These are phyloP conservation scores for Pelmatolapia mariae DNA, from an alignment of 2,113 vertebrate genomes.

Conservation along the genomic window DNA sequence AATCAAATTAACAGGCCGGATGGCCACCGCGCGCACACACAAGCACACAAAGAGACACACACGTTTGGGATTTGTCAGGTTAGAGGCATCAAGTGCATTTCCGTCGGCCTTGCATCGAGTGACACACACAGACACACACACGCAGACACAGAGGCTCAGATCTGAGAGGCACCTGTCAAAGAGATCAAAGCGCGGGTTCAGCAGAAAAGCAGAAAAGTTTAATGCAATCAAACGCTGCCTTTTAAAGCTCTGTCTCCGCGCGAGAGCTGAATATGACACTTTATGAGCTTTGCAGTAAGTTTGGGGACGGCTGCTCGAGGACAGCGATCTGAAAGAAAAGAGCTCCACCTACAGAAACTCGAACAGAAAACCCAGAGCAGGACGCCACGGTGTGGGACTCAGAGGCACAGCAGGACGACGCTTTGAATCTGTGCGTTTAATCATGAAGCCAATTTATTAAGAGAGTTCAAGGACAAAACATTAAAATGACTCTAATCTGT, in stretches of 20 bases:
- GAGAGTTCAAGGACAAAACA: neutral
- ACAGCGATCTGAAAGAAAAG: neutral
- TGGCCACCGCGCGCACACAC: neutral
- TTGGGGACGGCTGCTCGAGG: neutral
- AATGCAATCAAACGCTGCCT: neutral
- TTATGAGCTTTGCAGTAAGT: neutral
- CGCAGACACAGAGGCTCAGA: neutral
- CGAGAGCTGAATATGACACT: neutral
- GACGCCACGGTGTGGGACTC: neutral
- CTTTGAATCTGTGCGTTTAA: neutral
- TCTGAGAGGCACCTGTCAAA: neutral
- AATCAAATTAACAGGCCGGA: constrained; percentile 58
- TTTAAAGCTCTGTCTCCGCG: neutral
- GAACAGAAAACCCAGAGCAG: neutral
- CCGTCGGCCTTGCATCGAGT: constrained; percentile 16
- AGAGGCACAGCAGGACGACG: neutral
- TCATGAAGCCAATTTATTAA: neutral
- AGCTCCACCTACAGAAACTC: constrained; percentile 21
- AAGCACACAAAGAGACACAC: neutral
- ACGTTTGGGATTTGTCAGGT: constrained; percentile 44
- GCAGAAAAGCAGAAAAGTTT: neutral
- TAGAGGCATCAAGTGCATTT: constrained; percentile 28
- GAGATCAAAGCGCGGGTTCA: neutral
- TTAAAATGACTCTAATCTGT: neutral
- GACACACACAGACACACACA: neutral